Evolutionary conservation across 2,888 invertebrate species (phyloP).

Genomic region (Melieria crassipennis): DNA sequence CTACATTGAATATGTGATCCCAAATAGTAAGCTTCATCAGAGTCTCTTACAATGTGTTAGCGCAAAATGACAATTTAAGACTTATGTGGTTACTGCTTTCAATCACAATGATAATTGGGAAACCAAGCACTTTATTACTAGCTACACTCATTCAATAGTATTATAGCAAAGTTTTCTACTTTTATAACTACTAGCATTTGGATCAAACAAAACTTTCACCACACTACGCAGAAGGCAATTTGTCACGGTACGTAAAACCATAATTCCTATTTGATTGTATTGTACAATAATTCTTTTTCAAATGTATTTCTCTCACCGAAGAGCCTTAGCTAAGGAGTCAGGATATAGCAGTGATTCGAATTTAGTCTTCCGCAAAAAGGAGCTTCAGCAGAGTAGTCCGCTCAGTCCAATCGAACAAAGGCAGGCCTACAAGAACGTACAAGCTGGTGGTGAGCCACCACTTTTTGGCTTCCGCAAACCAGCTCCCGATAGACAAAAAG

Average conservation of each 20-base stretch:
- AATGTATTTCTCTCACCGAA: constrained; percentile 54
- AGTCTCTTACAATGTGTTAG: too few relatives aligned
- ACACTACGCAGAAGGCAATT: constrained; percentile 77
- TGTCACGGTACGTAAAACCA: constrained; percentile 75
- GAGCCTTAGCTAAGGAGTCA: constrained; percentile 86
- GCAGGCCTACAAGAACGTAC: constrained; percentile 86
- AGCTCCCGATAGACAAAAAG: constrained; percentile 85
- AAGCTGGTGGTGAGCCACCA: constrained; percentile 95
- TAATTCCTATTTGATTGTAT: neutral
- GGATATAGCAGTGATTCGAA: constrained; percentile 94
- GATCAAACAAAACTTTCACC: constrained; percentile 77
- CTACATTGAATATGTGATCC: too few relatives aligned
- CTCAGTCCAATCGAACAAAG: constrained; percentile 86
- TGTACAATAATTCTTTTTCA: neutral
- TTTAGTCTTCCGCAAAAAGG: constrained; percentile 82
- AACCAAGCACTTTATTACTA: too few relatives aligned
- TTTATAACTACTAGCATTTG: constrained; percentile 69
- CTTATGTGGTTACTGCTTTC: too few relatives aligned
- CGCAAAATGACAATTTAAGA: too few relatives aligned
- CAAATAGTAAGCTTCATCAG: too few relatives aligned
- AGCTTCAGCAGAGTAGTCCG: constrained; percentile 72
- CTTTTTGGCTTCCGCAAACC: constrained; percentile 90
- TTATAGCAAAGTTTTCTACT: neutral
- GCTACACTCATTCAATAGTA: too few relatives aligned
- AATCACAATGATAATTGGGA: too few relatives aligned